phyloP scores from a whole-genome alignment of 2,113 vertebrate genomes.

The Scatophagus argus region DNA sequence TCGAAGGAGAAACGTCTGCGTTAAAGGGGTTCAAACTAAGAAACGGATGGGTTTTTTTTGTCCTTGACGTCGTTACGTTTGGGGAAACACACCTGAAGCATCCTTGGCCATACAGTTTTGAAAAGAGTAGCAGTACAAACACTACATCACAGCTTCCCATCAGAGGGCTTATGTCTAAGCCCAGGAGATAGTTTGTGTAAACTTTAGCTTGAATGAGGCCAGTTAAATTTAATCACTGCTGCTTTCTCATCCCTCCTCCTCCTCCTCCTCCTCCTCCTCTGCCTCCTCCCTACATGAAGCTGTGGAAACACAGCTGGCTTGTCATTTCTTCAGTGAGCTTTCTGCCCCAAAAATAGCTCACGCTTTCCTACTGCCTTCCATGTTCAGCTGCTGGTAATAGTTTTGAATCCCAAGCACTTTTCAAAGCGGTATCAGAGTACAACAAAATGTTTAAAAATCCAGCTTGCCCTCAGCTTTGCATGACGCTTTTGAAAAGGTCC shows the following conservation, averaged over 20 bases:
- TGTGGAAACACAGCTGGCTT: conserved; percentile 77
- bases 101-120: neutral
- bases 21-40: neutral
- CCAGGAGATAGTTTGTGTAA: conserved; percentile 53
- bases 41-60: neutral
- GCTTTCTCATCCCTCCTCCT: conserved; percentile 47
- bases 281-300: conserved; percentile 55
- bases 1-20: too few relatives aligned
- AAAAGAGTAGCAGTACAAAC: conserved; percentile 8
- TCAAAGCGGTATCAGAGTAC: conserved; percentile 14
- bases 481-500: conserved; percentile 26
- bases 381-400: conserved; percentile 45
- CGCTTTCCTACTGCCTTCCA: conserved; percentile 33
- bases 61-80: neutral
- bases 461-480: conserved; percentile 13
- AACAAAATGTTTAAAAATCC: neutral
- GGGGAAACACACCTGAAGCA: neutral
- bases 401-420: conserved; percentile 53
- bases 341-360: conserved; percentile 60
- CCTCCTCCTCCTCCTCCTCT: neutral
- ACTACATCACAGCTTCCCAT: conserved; percentile 22
- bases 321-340: conserved; percentile 57
- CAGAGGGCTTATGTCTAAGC: conserved; percentile 5
- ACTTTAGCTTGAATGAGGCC: conserved; percentile 32
- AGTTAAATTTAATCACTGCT: conserved; percentile 46